phyloP scores from a whole-genome alignment of 2,113 vertebrate species.

The Leucosticte australis region DNA sequence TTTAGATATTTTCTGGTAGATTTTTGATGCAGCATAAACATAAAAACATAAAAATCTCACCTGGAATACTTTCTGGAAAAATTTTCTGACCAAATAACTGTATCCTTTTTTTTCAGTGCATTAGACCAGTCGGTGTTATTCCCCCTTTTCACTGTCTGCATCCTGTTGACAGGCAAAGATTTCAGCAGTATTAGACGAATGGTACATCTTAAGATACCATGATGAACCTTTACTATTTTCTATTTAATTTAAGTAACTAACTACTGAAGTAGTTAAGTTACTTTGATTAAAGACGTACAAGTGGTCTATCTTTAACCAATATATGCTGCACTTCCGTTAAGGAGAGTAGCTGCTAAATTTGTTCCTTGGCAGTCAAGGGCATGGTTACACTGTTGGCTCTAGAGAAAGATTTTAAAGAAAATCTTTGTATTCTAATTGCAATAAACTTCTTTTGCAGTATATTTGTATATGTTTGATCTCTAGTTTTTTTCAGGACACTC shows the following conservation, averaged over 20 bases:
- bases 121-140: not conserved
- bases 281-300: not conserved
- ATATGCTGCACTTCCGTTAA: not conserved
- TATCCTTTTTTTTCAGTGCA: not conserved
- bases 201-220: not conserved
- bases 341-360: not conserved
- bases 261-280: not conserved
- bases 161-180: not conserved
- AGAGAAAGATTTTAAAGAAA: not conserved
- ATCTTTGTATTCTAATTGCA: not conserved
- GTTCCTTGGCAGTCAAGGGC: not conserved
- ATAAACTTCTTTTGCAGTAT: not conserved
- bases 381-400: not conserved
- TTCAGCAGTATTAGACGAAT: not conserved
- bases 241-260: not conserved
- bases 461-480: not conserved
- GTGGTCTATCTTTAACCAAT: not conserved
- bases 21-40: not conserved
- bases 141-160: not conserved
- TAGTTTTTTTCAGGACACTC: not conserved
- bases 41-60: conserved; percentile 27
- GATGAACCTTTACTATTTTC: not conserved
- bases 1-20: conserved; percentile 47
- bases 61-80: not conserved
- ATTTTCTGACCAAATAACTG: not conserved